These are phyloP conservation scores for Amblyopsis hoosieri DNA, from an alignment of 2,797 vertebrate species.

Conservation along the genomic window DNA sequence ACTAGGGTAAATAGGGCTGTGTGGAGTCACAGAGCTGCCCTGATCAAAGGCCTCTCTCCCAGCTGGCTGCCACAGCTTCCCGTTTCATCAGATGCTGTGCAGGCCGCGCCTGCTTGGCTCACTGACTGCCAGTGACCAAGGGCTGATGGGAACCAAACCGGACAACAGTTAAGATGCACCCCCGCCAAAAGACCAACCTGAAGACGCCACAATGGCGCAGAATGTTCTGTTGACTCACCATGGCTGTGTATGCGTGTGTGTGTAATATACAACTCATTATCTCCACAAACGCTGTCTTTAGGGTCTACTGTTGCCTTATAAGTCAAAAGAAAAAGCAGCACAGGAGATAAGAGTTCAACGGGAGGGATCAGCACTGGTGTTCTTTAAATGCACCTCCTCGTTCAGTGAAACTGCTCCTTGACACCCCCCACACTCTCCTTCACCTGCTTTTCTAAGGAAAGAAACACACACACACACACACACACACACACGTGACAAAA, in stretches of 20 bases:
- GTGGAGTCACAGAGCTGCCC: constrained; percentile 54
- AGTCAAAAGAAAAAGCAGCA: constrained; percentile 25
- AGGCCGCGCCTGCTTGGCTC: constrained; percentile 30
- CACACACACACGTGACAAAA: constrained; percentile 16
- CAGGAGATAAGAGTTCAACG: constrained; percentile 31
- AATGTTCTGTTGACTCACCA: not conserved
- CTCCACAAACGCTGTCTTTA: constrained; percentile 22
- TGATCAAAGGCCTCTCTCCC: constrained; percentile 66
- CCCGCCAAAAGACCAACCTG: constrained; percentile 21
- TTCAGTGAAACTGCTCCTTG: constrained; percentile 8
- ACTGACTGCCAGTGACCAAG: constrained; percentile 32
- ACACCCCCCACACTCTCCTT: not conserved
- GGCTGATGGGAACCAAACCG: constrained; percentile 26
- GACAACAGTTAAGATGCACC: constrained; percentile 16
- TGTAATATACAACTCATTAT: constrained; percentile 21
- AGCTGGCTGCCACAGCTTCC: constrained; percentile 48
- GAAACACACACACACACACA: constrained; percentile 15
- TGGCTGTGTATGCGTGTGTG: not conserved
- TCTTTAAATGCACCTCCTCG: constrained; percentile 29
- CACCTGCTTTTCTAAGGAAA: constrained; percentile 1
- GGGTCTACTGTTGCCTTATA: constrained; percentile 33
- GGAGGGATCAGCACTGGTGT: constrained; percentile 26
- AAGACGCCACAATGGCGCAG: constrained; percentile 33
- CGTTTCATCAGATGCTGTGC: constrained; percentile 25
- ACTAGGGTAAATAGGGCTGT: constrained; percentile 60